Evolutionary conservation across 1,140 invertebrate genomes (phyloP).

Genomic region (Aphidius gifuensis): DNA sequence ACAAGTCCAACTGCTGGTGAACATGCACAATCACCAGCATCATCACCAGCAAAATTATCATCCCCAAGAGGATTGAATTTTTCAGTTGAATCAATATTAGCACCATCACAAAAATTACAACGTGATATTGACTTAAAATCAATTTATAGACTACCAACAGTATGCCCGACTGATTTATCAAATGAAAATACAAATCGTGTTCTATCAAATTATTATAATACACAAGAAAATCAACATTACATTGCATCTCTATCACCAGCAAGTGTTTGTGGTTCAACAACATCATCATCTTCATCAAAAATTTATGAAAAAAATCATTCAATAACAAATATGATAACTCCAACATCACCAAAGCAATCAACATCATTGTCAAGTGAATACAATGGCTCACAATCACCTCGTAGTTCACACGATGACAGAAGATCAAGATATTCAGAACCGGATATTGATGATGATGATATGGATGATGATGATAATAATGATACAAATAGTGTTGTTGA

Average conservation of each 20-base stretch:
- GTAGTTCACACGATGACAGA: slow-evolving; percentile 38
- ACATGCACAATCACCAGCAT: slow-evolving; percentile 35
- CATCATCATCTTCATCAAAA: slow-evolving; percentile 14
- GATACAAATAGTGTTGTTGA: slow-evolving; percentile 39
- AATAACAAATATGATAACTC: slow-evolving; percentile 13
- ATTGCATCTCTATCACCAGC: slow-evolving; percentile 9
- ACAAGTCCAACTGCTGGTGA: slow-evolving; percentile 41
- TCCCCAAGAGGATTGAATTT: slow-evolving; percentile 46
- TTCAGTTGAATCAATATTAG: slow-evolving; percentile 54
- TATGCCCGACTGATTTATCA: not conserved
- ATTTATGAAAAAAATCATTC: slow-evolving; percentile 18
- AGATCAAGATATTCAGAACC: slow-evolving; percentile 42
- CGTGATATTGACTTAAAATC: too few species aligned
- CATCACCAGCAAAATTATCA: slow-evolving; percentile 30
- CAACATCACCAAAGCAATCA: slow-evolving; percentile 20
- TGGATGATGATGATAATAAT: slow-evolving; percentile 15
- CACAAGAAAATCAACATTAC: not conserved
- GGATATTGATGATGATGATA: slow-evolving; percentile 45
- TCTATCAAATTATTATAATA: not conserved
- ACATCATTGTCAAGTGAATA: slow-evolving; percentile 14
- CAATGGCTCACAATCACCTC: slow-evolving; percentile 34
- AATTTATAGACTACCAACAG: slow-evolving; percentile 22
- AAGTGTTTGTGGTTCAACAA: slow-evolving; percentile 17
- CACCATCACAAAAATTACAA: slow-evolving; percentile 10
- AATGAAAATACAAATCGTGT: not conserved